Base-by-base conservation (phyloP, 2,797 vertebrate genomes). In the Halcyon smyrnensis region DNA sequence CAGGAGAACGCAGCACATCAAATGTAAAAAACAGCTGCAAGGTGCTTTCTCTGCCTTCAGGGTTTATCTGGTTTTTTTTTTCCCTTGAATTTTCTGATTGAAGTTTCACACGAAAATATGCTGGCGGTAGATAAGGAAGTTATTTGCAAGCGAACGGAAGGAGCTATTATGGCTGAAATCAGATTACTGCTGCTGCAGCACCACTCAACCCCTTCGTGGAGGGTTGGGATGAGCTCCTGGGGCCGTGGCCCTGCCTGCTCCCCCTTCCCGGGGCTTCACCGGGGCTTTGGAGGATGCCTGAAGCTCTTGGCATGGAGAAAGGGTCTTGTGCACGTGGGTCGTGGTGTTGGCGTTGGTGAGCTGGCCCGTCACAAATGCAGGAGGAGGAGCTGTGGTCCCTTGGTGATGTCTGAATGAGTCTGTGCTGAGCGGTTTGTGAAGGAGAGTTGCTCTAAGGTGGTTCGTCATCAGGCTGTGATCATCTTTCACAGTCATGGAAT, bases 71-170 rank as follows among this genome's bases (percentile, higher is more conserved):
- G 84, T 87, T 91, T 20, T 46, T 46, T 46, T 46, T 45, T 39
- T 39, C 39, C 15, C 41, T 73, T 84, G 75, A 92, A 37, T 87
- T 76, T 92, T 92, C 83, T 94, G 93, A 88, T 96, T 94, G 89
- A 93, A 92, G 88, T 93, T 97, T 30, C 67, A 21, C 48, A 12
- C 64, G 86, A 76, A 94, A 94, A 96, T 96, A 95, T 96, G 95
- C 50, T 70, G 6, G 71, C 1, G 2, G 67, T 59, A 96, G 96
- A 97, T 96, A 97, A 96, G 95, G 5, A 59, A 74, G 88, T 76
- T 83, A 92, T 95, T 96, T 96, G 92, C 88, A 90, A 93, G 78
- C 12, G 57, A 77, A 89, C 3, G 28, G 81, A 70, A 85, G 56
- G 71, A 11, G 2, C 43, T 90, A 7, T 92, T 95, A 15, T 89